Base-by-base conservation (phyloP, 64 coral and sea anemone species). In the Dendrophyllia cribrosa region DNA sequence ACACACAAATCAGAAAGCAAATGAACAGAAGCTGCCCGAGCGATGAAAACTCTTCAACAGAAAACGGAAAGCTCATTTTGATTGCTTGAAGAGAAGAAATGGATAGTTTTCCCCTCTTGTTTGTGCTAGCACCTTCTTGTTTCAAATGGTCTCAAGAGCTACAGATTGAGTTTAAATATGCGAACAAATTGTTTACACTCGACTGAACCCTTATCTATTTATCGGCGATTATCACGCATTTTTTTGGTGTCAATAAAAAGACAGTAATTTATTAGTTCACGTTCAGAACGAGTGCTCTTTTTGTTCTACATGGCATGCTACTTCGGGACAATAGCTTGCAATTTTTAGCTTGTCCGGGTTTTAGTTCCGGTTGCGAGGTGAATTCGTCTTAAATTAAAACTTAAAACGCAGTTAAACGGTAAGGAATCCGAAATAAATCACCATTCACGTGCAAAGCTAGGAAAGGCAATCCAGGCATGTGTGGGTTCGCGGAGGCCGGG, bases 91-190 rank as follows among this genome's bases (percentile, higher is more conserved):
- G 4, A 11, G 43, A 20, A 75, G 60, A 22, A 66, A 64, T 63
- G 60, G 19, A 49, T 2, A 21, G 49, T 43, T 20, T 16, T 64
- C 3, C 50, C 9, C 10, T 34, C 6, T 20, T 46, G 19, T 63
- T 63, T 6, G 16, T n/a, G 45, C 16, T 75, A 50, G 19, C 51
- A 67, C 59, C 62, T 49, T 13, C 80, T 67, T 67, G 80, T 60
- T 84, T 67, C 80, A 84, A 51, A 68, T 84, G 61, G 80, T 84
- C 80, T 84, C 62, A 47, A 84, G 61, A 84, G 80, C 34, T 34
- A 69, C 20, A 20, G 59, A 45, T 21, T 51, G 80, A 84, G 80
- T 84, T 22, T 84, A 84, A 84, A 84, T 84, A 84, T 84, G 80
- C 61, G 80, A 34, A 67, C 43, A 51, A 67, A 84, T 84, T 51